Percentiles rank a stretch among this genome's conserved stretches.
Evolutionary conservation across 2,888 invertebrate species (phyloP).

Genomic region (Lutraria lutraria): DNA sequence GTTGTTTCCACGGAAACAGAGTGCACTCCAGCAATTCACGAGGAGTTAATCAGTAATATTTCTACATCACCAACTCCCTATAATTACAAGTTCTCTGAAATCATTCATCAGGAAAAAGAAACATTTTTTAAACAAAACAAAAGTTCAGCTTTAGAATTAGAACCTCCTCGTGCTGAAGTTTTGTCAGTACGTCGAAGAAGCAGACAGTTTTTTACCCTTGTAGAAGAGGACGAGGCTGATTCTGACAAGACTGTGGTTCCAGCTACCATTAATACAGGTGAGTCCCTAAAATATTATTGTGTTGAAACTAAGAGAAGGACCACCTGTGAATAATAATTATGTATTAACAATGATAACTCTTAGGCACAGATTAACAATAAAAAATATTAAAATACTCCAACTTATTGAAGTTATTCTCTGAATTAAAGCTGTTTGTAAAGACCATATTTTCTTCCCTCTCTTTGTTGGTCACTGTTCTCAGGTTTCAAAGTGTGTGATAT

Average conservation of each 20-base stretch:
- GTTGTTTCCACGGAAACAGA: constrained; percentile 2
- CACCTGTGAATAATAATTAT: too few species aligned
- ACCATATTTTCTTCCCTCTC: too few species aligned
- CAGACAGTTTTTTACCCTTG: constrained; percentile 46
- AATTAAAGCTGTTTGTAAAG: too few species aligned
- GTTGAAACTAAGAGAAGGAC: neutral
- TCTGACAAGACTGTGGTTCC: neutral
- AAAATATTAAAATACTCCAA: too few species aligned
- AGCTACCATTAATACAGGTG: neutral
- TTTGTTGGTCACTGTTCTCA: too few species aligned
- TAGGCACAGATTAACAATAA: too few species aligned
- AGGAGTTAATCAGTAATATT: neutral
- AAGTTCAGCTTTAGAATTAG: constrained; percentile 35
- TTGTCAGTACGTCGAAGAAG: constrained; percentile 44
- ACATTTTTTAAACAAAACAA: constrained; percentile 22
- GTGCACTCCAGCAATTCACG: neutral
- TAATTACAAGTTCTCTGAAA: constrained; percentile 33
- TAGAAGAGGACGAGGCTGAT: constrained; percentile 40
- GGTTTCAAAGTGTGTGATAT: too few species aligned
- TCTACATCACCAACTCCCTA: neutral
- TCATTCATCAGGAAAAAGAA: constrained; percentile 33
- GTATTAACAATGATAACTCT: too few species aligned
- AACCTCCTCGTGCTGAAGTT: constrained; percentile 38
- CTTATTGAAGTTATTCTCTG: too few species aligned
- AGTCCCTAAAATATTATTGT: neutral